Evolutionary conservation across 2,113 vertebrate species (phyloP), one percentile per base, ranked within the genome.

Genomic region (Lepisosteus oculatus): DNA sequence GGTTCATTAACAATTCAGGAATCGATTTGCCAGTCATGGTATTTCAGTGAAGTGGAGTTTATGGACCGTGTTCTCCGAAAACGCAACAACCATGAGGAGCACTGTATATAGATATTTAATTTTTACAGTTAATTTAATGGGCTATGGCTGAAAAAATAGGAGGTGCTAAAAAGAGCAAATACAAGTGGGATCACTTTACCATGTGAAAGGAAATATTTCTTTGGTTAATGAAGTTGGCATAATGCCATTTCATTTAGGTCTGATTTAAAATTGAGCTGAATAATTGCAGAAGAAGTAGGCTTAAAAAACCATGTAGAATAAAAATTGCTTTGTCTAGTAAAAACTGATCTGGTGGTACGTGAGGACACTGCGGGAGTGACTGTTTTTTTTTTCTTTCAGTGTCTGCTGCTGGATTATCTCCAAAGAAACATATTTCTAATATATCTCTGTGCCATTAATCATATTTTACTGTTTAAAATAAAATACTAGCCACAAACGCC

Each of bases 381-480:
- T 45, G 54, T 43, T 68, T 68, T 14, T 57, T 29, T 61, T 3
- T 11, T 75, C 0, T 14, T 12, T 15, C 74, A 17, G 65, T 11
- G 71, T 54, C 56, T 51, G 65, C 67, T 65, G 55, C 43, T 47
- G 62, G 79, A 74, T 74, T 76, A 81, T 75, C 75, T 70, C 80
- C 64, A 74, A 43, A 17, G 55, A 64, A 72, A 9, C 0, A 0
- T 9, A 80, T 77, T 73, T 12, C 72, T 68, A 51, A 61, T 70
- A 6, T 70, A 59, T 80, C 51, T 74, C 41, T 43, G 69, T 29
- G 55, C 78, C 29, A 67, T 78, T 76, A 85, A 81, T 74, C 77
- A 77, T 74, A 67, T 66, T 70, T 72, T 68, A 77, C 74, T 65
- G 43, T 62, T 72, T 76, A 55, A 66, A 72, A 7, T 70, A 65